phyloP scores from a whole-genome alignment of 2,888 invertebrate genomes.

The Aradus depressus region DNA sequence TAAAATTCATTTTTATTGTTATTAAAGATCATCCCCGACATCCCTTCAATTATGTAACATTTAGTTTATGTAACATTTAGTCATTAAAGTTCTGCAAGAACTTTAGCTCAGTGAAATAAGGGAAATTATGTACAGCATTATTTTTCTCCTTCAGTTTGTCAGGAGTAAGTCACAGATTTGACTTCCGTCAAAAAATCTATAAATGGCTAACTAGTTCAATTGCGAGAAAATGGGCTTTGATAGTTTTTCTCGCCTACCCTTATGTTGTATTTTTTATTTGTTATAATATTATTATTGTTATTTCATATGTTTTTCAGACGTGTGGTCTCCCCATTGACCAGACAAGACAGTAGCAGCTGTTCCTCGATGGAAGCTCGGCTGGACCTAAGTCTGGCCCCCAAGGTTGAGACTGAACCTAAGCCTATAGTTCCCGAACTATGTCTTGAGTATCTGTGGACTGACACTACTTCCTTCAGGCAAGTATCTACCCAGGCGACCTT shows the following conservation, averaged over 20 bases:
- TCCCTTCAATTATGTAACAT: no score
- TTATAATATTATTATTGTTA: neutral
- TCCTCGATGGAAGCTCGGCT: constrained; percentile 29
- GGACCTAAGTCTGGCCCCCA: constrained; percentile 27
- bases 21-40: no score
- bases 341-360: constrained; percentile 16
- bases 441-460: constrained; percentile 83
- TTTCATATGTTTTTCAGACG: neutral
- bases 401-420: constrained; percentile 29
- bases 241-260: neutral
- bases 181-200: no score
- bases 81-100: no score
- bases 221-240: neutral
- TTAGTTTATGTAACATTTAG: no score
- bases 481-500: neutral
- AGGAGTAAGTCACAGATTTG: no score
- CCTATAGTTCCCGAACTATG: constrained; percentile 77
- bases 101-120: no score
- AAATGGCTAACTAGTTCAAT: no score
- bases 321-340: neutral
- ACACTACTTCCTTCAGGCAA: constrained; percentile 38
- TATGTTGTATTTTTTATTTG: neutral
- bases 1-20: no score
- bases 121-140: no score
- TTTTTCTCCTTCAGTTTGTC: no score